phyloP scores from a whole-genome alignment of 2,888 invertebrate genomes.

The Drosophila affinis region DNA sequence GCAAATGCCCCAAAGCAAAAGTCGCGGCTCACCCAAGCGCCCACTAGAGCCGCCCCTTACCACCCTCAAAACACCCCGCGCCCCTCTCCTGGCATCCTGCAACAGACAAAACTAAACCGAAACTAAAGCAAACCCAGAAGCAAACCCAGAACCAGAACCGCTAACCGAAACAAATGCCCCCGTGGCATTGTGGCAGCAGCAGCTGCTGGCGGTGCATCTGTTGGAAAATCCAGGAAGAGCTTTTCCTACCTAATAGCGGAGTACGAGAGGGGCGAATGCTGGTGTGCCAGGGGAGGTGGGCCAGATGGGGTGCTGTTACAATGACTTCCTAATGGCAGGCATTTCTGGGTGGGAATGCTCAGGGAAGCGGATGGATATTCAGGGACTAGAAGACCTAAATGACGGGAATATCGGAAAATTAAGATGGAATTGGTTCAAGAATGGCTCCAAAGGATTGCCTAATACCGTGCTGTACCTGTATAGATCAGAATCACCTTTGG shows the following conservation, averaged over 20 bases:
- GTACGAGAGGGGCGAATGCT: background rate
- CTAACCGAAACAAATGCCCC: conserved; percentile 44
- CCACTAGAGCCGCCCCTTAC: background rate
- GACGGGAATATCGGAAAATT: no score
- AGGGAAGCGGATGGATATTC: background rate
- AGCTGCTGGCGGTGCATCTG: conserved; percentile 19
- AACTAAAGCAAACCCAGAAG: conserved; percentile 12
- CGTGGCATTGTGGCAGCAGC: conserved; percentile 34
- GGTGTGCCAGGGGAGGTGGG: background rate
- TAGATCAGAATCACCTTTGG: no score
- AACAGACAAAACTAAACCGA: conserved; percentile 4
- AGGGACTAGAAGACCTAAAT: background rate
- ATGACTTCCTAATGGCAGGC: background rate
- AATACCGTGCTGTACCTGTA: no score
- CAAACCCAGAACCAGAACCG: conserved; percentile 20
- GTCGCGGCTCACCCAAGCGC: conserved; percentile 13
- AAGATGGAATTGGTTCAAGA: no score
- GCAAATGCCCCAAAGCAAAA: conserved; percentile 25
- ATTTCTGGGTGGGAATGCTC: background rate
- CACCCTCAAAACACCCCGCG: background rate
- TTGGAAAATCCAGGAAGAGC: background rate
- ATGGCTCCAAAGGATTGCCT: no score
- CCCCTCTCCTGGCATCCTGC: background rate
- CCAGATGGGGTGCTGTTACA: background rate
- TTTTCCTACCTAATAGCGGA: background rate